Evolutionary conservation across 1,140 invertebrate genomes (phyloP).

Genomic region (Saxidomus purpurata): DNA sequence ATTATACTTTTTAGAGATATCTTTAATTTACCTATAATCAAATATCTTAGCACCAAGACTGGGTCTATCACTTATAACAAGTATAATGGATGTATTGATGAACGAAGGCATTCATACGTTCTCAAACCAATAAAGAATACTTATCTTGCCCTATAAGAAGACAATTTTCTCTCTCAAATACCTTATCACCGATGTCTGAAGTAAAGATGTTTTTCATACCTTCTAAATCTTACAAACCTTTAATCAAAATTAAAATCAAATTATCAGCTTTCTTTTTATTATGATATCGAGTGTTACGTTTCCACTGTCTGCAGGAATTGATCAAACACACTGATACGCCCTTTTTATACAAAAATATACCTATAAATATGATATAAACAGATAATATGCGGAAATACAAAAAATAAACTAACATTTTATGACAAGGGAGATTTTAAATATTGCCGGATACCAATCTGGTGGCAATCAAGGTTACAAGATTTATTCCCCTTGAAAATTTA

Average conservation of each 20-base stretch:
- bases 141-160: too few species aligned
- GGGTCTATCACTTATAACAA: too few species aligned
- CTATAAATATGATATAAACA: slow-evolving; percentile 1
- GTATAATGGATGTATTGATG: too few species aligned
- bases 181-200: too few species aligned
- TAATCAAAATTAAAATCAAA: not conserved
- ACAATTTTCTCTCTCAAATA: too few species aligned
- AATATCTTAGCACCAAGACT: too few species aligned
- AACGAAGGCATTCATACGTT: too few species aligned
- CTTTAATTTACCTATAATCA: too few species aligned
- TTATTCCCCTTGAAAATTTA: slow-evolving; percentile 15
- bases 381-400: not conserved
- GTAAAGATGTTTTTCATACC: too few species aligned
- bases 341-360: not conserved
- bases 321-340: not conserved
- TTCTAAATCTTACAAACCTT: not conserved
- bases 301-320: not conserved
- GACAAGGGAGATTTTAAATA: not conserved
- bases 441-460: too few species aligned
- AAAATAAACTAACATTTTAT: not conserved
- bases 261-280: not conserved
- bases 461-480: not conserved
- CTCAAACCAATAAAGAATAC: too few species aligned
- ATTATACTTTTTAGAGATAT: too few species aligned
- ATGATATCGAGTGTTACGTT: not conserved